phyloP scores from a whole-genome alignment of 2,113 vertebrate genomes.

The Phylloscopus trochilus region DNA sequence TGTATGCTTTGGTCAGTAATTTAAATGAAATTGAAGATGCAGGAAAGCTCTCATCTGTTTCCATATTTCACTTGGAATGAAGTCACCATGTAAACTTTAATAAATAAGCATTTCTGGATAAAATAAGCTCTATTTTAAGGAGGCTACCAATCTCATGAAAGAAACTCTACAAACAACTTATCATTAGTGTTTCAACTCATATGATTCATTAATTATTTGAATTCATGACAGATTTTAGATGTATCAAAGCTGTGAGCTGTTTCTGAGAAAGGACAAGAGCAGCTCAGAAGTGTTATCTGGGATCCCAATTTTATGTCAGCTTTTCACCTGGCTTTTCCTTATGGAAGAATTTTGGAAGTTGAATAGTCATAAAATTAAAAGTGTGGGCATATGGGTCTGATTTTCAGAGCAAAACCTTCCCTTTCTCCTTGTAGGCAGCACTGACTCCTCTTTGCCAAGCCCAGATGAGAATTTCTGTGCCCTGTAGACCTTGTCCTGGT shows the following conservation, averaged over 20 bases:
- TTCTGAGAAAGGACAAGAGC: neutral
- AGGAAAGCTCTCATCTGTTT: neutral
- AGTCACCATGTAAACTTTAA: neutral
- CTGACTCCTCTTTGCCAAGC: neutral
- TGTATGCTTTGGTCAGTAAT: neutral
- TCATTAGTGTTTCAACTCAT: neutral
- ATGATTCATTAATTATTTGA: neutral
- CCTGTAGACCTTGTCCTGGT: neutral
- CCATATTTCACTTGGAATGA: neutral
- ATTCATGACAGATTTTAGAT: neutral
- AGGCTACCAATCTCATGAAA: neutral
- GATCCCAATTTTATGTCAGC: neutral
- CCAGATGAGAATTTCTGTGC: neutral
- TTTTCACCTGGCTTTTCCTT: neutral
- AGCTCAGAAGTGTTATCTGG: neutral
- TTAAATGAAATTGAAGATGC: neutral
- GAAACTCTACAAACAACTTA: neutral
- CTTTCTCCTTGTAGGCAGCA: neutral
- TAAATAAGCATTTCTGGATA: neutral
- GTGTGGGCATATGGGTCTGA: neutral
- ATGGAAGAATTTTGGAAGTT: neutral
- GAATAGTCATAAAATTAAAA: neutral
- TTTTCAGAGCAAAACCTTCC: neutral
- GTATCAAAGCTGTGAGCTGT: neutral
- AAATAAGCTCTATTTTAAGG: neutral